Evolutionary conservation across 1,140 invertebrate species (phyloP).

Genomic region (Trissolcus basalis): DNA sequence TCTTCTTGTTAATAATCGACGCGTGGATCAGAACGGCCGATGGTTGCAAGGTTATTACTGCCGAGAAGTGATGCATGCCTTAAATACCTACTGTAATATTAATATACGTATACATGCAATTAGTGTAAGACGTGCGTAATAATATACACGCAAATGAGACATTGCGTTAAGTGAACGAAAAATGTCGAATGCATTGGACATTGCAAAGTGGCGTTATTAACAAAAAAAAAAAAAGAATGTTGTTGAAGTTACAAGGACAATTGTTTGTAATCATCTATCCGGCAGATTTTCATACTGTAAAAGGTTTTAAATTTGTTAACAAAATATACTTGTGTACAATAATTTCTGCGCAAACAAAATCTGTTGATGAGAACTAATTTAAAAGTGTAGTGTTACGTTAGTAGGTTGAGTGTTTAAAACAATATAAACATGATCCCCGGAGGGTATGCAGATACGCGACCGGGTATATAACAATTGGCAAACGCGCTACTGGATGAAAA

Average conservation of each 20-base stretch:
- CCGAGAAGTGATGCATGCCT: constrained; percentile 72
- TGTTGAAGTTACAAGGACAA: constrained; percentile 16
- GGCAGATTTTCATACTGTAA: constrained; percentile 37
- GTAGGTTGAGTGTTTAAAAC: constrained; percentile 53
- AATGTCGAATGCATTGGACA: not conserved
- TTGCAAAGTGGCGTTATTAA: no score
- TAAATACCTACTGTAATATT: constrained; percentile 69
- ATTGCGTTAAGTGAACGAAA: constrained; percentile 33
- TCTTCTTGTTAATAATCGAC: constrained; percentile 53
- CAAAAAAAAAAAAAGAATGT: no score
- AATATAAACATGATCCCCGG: constrained; percentile 25
- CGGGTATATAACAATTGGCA: constrained; percentile 24
- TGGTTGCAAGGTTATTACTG: constrained; percentile 67
- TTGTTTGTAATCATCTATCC: constrained; percentile 34
- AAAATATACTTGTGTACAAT: constrained; percentile 24
- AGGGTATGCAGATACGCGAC: constrained; percentile 16
- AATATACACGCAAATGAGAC: constrained; percentile 36
- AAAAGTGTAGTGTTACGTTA: constrained; percentile 37
- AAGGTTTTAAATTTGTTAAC: constrained; percentile 31
- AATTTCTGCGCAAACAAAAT: constrained; percentile 44
- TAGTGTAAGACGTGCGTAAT: constrained; percentile 53
- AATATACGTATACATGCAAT: constrained; percentile 62
- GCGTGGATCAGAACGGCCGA: constrained; percentile 45
- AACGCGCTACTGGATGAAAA: constrained; percentile 11
- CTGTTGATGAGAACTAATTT: constrained; percentile 30